These are phyloP conservation scores for Lasioglossum leucozonium DNA, from an alignment of 2,888 invertebrate genomes.

Conservation along the genomic window DNA sequence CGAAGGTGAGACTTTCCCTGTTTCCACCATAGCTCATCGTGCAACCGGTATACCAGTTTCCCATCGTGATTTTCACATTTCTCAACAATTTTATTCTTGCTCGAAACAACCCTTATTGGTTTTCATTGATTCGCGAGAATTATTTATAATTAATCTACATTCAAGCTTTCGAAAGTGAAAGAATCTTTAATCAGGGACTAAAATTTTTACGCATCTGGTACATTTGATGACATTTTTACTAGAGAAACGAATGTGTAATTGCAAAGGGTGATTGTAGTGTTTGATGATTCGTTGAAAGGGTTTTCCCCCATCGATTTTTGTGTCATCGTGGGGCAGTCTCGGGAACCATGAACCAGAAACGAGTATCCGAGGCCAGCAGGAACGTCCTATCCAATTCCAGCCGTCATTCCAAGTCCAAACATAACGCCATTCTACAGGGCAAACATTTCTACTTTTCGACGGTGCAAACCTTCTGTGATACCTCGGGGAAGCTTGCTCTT, in stretches of 20 bases:
- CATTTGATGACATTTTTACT: neutral
- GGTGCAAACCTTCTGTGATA: slow-evolving; percentile 76
- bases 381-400: slow-evolving; percentile 80
- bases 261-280: neutral
- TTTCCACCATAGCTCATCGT: neutral
- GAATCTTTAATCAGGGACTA: neutral
- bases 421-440: slow-evolving; percentile 82
- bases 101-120: neutral
- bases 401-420: slow-evolving; percentile 84
- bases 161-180: neutral
- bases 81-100: neutral
- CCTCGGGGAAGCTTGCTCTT: slow-evolving; percentile 77
- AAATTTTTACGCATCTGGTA: neutral
- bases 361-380: slow-evolving; percentile 57
- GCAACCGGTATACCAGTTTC: neutral
- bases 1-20: neutral
- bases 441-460: slow-evolving; percentile 83
- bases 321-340: neutral
- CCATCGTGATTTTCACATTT: neutral
- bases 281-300: neutral
- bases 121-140: neutral
- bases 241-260: neutral
- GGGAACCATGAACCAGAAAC: slow-evolving; percentile 24
- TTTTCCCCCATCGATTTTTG: neutral
- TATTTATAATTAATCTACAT: neutral